A percentile compares a stretch with the other conserved stretches of the same genome.
Conservation (phyloP, 2,888 invertebrate species). For the Platycheirus rosarum region DNA sequence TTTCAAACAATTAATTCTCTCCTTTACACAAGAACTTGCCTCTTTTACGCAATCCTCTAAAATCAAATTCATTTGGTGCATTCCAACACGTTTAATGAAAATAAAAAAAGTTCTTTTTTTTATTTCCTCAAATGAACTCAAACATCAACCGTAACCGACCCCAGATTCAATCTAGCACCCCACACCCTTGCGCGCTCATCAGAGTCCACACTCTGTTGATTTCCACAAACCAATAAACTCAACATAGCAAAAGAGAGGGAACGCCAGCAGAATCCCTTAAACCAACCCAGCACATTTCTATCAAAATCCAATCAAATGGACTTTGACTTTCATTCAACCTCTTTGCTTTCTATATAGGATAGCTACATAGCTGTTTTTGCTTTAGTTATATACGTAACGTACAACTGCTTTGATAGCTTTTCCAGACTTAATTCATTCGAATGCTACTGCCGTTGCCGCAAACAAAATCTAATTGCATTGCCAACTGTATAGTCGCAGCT, state of each 20-base stretch:
- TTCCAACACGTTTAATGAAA: conserved; percentile 7
- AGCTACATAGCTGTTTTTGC: conserved; percentile 1
- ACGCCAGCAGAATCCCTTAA: conserved; percentile 23
- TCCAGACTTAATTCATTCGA: conserved; percentile 53
- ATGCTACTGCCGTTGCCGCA: conserved; percentile 50
- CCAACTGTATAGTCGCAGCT: conserved; percentile 29
- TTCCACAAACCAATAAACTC: conserved; percentile 30
- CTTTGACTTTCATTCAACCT: conserved; percentile 42
- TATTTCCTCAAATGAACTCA: conserved; percentile 28
- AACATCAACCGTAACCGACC: conserved; percentile 19
- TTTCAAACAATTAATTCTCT: neutral
- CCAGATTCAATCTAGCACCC: neutral
- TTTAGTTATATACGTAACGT: neutral
- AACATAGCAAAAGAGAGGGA: neutral
- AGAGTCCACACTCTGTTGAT: conserved; percentile 19
- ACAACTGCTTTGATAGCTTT: conserved; percentile 36
- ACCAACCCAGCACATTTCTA: conserved; percentile 53
- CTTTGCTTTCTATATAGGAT: conserved; percentile 5
- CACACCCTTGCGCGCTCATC: neutral
- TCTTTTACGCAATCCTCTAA: neutral
- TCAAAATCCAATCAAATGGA: conserved; percentile 68
- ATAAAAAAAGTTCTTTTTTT: conserved; percentile 4
- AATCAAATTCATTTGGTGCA: conserved; percentile 11
- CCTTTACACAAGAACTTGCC: neutral
- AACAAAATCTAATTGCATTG: conserved; percentile 67